phyloP scores from a whole-genome alignment of 2,113 vertebrate genomes.

The Bos javanicus region DNA sequence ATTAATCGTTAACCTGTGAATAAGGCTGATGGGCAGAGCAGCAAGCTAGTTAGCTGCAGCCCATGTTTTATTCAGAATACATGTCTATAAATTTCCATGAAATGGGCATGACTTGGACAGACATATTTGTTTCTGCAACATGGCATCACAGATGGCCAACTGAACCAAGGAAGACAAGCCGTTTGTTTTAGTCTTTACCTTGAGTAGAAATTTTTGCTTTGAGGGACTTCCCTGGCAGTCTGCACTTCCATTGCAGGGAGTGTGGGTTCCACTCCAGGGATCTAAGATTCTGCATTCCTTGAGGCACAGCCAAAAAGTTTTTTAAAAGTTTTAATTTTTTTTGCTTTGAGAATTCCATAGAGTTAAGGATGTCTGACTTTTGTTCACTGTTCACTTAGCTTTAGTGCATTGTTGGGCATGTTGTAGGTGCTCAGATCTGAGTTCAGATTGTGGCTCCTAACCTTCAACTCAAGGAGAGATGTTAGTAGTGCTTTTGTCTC shows the following conservation, averaged over 20 bases:
- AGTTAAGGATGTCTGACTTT: background rate
- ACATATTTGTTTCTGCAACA: background rate
- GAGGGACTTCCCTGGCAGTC: background rate
- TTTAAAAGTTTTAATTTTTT: background rate
- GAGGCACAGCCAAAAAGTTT: background rate
- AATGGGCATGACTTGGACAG: background rate
- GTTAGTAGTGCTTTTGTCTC: background rate
- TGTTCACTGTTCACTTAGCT: background rate
- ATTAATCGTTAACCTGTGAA: background rate
- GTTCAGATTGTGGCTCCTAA: background rate
- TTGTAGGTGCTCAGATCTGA: background rate
- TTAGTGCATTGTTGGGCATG: background rate
- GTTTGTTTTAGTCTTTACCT: background rate
- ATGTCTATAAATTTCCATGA: background rate
- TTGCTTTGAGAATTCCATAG: background rate
- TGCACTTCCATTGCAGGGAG: background rate
- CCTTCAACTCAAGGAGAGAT: background rate
- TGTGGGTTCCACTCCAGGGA: background rate
- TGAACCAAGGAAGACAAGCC: background rate
- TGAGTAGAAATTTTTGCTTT: background rate
- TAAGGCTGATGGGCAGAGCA: background rate
- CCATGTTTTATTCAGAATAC: background rate
- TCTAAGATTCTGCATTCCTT: background rate
- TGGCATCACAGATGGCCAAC: background rate
- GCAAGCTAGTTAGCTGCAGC: background rate